These are phyloP conservation scores for Leucopsar rothschildi DNA, from an alignment of 2,113 vertebrate genomes.

Conservation along the genomic window DNA sequence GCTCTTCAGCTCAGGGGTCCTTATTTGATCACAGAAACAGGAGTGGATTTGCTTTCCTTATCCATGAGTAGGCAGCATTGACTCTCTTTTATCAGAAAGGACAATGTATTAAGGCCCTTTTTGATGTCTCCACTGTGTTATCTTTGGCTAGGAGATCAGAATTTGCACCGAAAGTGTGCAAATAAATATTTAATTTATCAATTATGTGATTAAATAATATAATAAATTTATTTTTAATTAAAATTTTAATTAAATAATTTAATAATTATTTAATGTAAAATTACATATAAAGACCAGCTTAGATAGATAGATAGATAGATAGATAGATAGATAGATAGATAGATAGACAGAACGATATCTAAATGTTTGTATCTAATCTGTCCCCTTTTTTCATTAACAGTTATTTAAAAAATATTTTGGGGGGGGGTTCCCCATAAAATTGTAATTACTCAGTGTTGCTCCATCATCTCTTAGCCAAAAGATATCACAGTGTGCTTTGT, in stretches of 20 bases:
- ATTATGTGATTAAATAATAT: too few species aligned
- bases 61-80: slow-evolving; percentile 46
- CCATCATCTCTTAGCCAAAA: background rate
- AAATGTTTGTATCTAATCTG: background rate
- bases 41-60: slow-evolving; percentile 62
- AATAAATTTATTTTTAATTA: too few species aligned
- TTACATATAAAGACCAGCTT: background rate
- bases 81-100: background rate
- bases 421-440: fast-evolving
- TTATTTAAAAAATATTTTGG: background rate
- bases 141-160: background rate
- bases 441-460: background rate
- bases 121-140: background rate
- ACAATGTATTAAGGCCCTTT: background rate
- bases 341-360: background rate
- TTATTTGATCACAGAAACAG: slow-evolving; percentile 72
- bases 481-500: background rate
- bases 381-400: fast-evolving
- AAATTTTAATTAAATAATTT: too few species aligned
- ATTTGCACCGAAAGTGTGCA: background rate
- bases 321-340: too few species aligned
- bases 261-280: background rate
- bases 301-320: too few species aligned
- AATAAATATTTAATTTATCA: background rate
- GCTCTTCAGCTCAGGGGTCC: slow-evolving; percentile 56